Evolutionary conservation across 2,888 invertebrate species (phyloP).

Genomic region (Emmelina monodactyla): DNA sequence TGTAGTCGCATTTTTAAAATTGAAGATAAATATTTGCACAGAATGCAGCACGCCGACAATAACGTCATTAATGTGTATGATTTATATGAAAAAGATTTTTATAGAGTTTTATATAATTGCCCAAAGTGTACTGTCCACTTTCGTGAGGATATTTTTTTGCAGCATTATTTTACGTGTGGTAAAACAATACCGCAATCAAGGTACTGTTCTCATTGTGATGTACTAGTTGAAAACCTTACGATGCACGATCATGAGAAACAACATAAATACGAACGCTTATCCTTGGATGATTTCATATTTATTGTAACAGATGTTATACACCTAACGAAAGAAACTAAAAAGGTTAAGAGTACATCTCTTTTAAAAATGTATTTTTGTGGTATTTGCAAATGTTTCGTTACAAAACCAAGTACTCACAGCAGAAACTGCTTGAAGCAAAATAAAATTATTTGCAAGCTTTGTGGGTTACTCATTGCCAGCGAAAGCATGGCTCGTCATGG

Average conservation of each 20-base stretch:
- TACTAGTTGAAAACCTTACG: slow-evolving; percentile 27
- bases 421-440: slow-evolving; percentile 22
- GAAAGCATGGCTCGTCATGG: slow-evolving; percentile 24
- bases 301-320: slow-evolving; percentile 19
- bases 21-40: slow-evolving; percentile 29
- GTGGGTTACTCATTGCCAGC: slow-evolving; percentile 33
- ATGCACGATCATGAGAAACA: slow-evolving; percentile 20
- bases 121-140: slow-evolving; percentile 35
- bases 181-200: slow-evolving; percentile 20
- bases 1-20: slow-evolving; percentile 33
- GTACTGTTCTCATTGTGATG: slow-evolving; percentile 35
- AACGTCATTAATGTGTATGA: slow-evolving; percentile 24
- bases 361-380: slow-evolving; percentile 22
- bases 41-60: slow-evolving; percentile 30
- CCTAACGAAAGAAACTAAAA: slow-evolving; percentile 7
- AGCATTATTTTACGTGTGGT: slow-evolving; percentile 28
- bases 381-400: slow-evolving; percentile 33
- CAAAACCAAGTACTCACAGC: slow-evolving; percentile 15
- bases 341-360: slow-evolving; percentile 1
- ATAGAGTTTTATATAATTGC: slow-evolving; percentile 31
- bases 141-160: slow-evolving; percentile 25
- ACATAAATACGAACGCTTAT: slow-evolving; percentile 18
- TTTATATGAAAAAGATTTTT: slow-evolving; percentile 20
- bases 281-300: slow-evolving; percentile 21
- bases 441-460: slow-evolving; percentile 27